Percentiles rank a stretch among this genome's conserved stretches.
Evolutionary conservation across 2,888 invertebrate genomes (phyloP).

Genomic region (Pseudococcus jackbeardsleyi): DNA sequence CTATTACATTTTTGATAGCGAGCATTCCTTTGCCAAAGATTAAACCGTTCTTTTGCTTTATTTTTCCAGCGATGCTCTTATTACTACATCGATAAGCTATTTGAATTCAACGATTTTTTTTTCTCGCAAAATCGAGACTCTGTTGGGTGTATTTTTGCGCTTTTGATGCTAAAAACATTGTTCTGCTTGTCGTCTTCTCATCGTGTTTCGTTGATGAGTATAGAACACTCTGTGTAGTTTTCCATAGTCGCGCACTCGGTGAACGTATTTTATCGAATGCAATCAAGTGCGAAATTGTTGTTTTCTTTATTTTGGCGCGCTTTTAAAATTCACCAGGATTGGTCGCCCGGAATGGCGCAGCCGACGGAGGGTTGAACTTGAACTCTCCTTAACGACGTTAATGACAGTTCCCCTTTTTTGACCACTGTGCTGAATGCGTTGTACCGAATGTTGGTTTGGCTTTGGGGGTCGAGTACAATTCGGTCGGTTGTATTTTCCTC

Average conservation of each 20-base stretch:
- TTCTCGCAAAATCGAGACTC: neutral
- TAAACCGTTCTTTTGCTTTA: conserved; percentile 20
- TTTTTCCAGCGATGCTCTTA: conserved; percentile 20
- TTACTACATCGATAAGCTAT: conserved; percentile 30
- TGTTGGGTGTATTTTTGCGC: neutral
- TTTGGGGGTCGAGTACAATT: neutral
- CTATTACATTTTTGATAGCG: conserved; percentile 27
- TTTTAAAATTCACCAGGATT: neutral
- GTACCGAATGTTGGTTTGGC: neutral
- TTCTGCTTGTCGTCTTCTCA: neutral
- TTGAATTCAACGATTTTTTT: conserved; percentile 7
- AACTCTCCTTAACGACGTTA: neutral
- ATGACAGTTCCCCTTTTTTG: neutral
- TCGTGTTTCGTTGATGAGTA: conserved; percentile 4
- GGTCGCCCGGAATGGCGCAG: neutral
- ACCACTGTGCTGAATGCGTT: neutral
- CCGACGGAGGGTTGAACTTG: neutral
- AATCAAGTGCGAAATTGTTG: conserved; percentile 23
- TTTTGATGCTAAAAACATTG: conserved; percentile 15
- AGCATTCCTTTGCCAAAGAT: neutral
- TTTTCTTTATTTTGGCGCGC: conserved; percentile 24
- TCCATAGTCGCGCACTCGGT: neutral
- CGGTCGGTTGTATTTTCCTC: neutral
- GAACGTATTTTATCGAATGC: conserved; percentile 22
- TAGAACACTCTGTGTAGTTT: neutral